Evolutionary conservation across 2,888 invertebrate species (phyloP).

Genomic region (Podabrus alpinus): DNA sequence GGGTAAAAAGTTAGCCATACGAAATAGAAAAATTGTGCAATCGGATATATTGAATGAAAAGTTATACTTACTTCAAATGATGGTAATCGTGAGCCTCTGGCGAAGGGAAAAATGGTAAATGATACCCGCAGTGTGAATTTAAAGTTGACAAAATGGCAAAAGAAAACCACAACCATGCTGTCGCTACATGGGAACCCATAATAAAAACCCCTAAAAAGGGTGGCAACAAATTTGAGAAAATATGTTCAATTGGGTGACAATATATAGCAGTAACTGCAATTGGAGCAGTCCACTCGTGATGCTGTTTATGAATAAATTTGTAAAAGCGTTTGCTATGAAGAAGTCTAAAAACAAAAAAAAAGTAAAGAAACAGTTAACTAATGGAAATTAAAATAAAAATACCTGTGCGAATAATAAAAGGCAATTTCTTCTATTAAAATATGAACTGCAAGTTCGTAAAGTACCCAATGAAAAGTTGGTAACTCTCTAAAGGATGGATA

Average conservation of each 20-base stretch:
- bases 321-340: slow-evolving; percentile 76
- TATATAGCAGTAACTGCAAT: slow-evolving; percentile 81
- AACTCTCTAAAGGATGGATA: slow-evolving; percentile 68
- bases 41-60: neutral
- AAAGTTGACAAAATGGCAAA: slow-evolving; percentile 77
- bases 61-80: slow-evolving; percentile 72
- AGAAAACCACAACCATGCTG: slow-evolving; percentile 79
- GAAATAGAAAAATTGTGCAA: neutral
- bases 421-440: slow-evolving; percentile 78
- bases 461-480: slow-evolving; percentile 78
- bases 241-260: slow-evolving; percentile 78
- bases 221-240: slow-evolving; percentile 78
- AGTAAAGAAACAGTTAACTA: neutral
- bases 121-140: slow-evolving; percentile 85
- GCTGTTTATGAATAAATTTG: slow-evolving; percentile 82
- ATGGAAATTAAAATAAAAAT: slow-evolving; percentile 18
- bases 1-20: neutral
- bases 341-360: slow-evolving; percentile 57
- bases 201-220: slow-evolving; percentile 75
- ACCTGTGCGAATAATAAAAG: slow-evolving; percentile 86
- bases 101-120: slow-evolving; percentile 82
- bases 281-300: slow-evolving; percentile 88
- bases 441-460: slow-evolving; percentile 74
- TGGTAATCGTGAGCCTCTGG: slow-evolving; percentile 89
- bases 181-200: slow-evolving; percentile 78